Evolutionary conservation across 2,888 invertebrate species (phyloP).

Genomic region (Lomographa bimaculata): DNA sequence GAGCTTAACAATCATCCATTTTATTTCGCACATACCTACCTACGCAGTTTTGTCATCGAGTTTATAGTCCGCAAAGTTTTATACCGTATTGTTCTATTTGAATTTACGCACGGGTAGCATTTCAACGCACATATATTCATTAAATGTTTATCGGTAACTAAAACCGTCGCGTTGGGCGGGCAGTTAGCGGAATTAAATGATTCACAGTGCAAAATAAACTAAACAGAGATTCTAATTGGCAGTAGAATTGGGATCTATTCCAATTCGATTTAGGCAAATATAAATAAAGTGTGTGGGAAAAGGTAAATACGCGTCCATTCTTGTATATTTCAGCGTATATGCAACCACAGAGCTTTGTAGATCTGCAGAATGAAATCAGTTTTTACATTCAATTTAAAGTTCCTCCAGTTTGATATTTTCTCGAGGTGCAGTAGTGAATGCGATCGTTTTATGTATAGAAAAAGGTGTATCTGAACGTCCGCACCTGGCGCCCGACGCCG

Average conservation of each 20-base stretch:
- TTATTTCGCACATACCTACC: constrained; percentile 33
- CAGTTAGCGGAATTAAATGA: constrained; percentile 3
- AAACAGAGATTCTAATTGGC: constrained; percentile 5
- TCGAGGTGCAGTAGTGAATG: constrained; percentile 25
- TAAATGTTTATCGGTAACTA: constrained; percentile 25
- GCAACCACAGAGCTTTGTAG: too few species aligned
- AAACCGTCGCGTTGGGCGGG: constrained; percentile 12
- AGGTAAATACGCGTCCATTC: too few species aligned
- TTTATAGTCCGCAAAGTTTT: constrained; percentile 31
- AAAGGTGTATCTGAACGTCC: constrained; percentile 48
- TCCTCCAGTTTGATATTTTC: constrained; percentile 24
- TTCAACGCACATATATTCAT: constrained; percentile 25
- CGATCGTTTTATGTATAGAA: constrained; percentile 35
- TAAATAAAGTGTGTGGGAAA: too few species aligned
- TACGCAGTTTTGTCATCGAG: constrained; percentile 32
- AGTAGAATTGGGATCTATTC: too few species aligned
- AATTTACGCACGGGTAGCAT: constrained; percentile 24
- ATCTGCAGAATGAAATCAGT: constrained; percentile 17
- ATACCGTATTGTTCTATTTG: constrained; percentile 35
- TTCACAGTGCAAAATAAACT: constrained; percentile 7
- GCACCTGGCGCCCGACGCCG: constrained; percentile 47
- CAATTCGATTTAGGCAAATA: too few species aligned
- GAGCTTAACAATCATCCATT: constrained; percentile 48
- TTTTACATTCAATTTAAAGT: constrained; percentile 26
- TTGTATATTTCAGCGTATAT: too few species aligned